Base-by-base conservation (phyloP, 2,113 vertebrate genomes). In the Harpagus bidentatus region DNA sequence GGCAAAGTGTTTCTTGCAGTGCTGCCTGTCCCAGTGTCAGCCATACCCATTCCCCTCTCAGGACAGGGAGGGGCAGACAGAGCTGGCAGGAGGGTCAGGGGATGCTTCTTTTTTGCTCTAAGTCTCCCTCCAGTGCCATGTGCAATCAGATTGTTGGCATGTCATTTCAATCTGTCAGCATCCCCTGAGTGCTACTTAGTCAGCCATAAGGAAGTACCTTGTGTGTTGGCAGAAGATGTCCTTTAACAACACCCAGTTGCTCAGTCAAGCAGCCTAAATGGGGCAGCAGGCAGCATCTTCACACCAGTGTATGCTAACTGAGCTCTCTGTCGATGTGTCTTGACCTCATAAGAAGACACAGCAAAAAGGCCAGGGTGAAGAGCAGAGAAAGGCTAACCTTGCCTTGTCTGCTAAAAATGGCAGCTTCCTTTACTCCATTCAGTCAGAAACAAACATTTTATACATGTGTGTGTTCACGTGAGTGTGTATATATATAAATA, bases 91-190 rank as follows among this genome's bases (percentile, higher is more conserved):
- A 96, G 95, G 95, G 92, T 96, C 95, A 97, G 59, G 61, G 69
- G 66, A 97, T 92, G 78, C 81, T 95, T 91, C 93, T 94, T 96
- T 96, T 96, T 77, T 94, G 38, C 93, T 94, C 16, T 32, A 77
- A 94, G 86, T 90, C 96, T 95, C 96, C 84, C 70, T 96, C 90
- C 77, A 89, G 86, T 97, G 96, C 97, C 97, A 96, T 97, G 96
- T 98, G 97, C 97, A 98, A 98, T 98, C 97, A 98, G 98, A 97
- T 98, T 98, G 98, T 98, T 98, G 98, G 97, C 98, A 97, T 97
- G 98, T 99, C 98, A 97, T 97, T 98, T 98, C 97, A 97, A 94
- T 97, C 98, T 98, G 96, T 97, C 97, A 97, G 93, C 97, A 97
- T 98, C 97, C 98, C 96, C 88, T 82, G 96, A 98, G 98, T 95